phyloP scores from a whole-genome alignment of 2,797 vertebrate genomes.

The Alcedo atthis region DNA sequence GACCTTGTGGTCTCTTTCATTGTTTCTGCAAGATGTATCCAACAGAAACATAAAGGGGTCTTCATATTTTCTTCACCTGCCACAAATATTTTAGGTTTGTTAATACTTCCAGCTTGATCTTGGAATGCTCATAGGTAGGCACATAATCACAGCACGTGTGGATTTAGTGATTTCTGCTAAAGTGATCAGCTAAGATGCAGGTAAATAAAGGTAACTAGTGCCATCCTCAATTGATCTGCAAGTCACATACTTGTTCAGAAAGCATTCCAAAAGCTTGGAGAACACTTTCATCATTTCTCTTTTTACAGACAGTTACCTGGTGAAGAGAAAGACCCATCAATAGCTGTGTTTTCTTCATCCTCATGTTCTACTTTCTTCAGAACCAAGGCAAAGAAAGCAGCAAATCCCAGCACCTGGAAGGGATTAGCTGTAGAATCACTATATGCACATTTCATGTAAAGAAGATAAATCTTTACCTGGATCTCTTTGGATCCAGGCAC shows the following conservation, averaged over 20 bases:
- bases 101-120: background rate
- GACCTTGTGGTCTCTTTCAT: background rate
- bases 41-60: background rate
- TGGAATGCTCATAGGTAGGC: background rate
- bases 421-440: background rate
- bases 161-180: background rate
- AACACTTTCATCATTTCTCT: background rate
- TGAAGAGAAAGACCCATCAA: constrained; percentile 75
- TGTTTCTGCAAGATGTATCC: background rate
- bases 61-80: background rate
- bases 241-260: background rate
- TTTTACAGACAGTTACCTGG: constrained; percentile 76
- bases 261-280: background rate
- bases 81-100: background rate
- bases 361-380: constrained; percentile 91
- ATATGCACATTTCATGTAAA: background rate
- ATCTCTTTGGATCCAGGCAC: background rate
- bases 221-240: background rate
- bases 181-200: background rate
- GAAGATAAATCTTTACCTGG: background rate
- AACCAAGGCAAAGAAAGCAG: constrained; percentile 94
- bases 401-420: constrained; percentile 92
- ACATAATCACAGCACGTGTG: background rate
- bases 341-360: constrained; percentile 82
- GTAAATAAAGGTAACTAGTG: background rate